A percentile compares a stretch with the other conserved stretches of the same genome.
Conservation (phyloP, 2,797 vertebrate genomes). For the Microhierax caerulescens region DNA sequence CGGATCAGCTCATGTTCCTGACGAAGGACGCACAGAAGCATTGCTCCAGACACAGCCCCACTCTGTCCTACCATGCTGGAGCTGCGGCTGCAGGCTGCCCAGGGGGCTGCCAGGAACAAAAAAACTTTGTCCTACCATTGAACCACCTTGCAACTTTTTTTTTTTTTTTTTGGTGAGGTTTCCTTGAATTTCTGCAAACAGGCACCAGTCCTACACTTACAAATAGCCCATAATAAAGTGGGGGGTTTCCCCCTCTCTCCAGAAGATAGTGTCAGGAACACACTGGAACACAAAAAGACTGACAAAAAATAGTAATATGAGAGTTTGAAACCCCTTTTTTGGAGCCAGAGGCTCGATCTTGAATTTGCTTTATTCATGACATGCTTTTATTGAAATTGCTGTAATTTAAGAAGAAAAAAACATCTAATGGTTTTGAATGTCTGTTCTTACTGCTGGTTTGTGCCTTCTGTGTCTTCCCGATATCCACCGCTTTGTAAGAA, state of each 20-base stretch:
- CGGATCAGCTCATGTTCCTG: not conserved
- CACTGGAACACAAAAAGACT: not conserved
- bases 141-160: no score
- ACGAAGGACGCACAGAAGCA: no score
- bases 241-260: fast-evolving
- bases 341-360: not conserved
- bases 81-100: not conserved
- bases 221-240: not conserved
- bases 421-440: not conserved
- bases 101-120: not conserved
- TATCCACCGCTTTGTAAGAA: not conserved
- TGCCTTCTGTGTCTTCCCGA: not conserved
- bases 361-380: not conserved
- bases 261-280: not conserved
- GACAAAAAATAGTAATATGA: not conserved
- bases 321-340: not conserved
- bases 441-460: not conserved
- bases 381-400: not conserved
- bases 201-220: no score
- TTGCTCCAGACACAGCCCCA: no score
- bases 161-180: not conserved
- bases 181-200: not conserved
- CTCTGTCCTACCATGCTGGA: not conserved
- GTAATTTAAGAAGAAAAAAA: not conserved
- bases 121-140: not conserved